A percentile compares a stretch with the other conserved stretches of the same genome.
Evolutionary conservation across 1,140 invertebrate genomes (phyloP).

Genomic region (Drosophila athabasca): DNA sequence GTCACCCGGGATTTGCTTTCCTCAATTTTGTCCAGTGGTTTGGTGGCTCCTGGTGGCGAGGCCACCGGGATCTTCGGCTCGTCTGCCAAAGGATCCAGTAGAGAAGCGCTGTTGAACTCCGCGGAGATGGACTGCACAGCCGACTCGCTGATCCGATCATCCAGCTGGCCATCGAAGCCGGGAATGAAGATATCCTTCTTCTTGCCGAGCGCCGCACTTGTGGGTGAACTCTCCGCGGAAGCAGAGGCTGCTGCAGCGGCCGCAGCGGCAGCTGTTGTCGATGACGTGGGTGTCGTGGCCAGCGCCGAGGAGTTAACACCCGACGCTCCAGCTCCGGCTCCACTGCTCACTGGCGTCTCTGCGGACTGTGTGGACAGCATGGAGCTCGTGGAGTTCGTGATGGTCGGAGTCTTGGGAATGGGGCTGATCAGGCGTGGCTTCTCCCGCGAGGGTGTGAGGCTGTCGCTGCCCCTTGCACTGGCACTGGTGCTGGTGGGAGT

Average conservation of each 20-base stretch:
- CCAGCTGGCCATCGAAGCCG: constrained; percentile 88
- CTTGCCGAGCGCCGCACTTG: constrained; percentile 42
- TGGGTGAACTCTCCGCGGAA: constrained; percentile 34
- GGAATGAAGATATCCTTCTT: constrained; percentile 88
- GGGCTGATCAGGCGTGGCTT: constrained; percentile 86
- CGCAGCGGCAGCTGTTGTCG: constrained; percentile 36
- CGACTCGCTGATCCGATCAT: constrained; percentile 90
- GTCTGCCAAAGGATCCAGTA: constrained; percentile 76
- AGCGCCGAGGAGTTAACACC: constrained; percentile 35
- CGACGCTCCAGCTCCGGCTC: background rate
- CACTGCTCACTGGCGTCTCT: constrained; percentile 61
- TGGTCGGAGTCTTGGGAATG: constrained; percentile 85
- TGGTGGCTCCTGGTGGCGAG: constrained; percentile 78
- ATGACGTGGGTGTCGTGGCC: constrained; percentile 71
- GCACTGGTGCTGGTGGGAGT: constrained; percentile 6
- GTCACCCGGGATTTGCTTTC: constrained; percentile 90
- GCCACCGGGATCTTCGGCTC: constrained; percentile 83
- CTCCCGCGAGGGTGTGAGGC: constrained; percentile 83
- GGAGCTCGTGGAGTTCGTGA: constrained; percentile 53
- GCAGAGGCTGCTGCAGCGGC: constrained; percentile 17
- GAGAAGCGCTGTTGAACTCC: constrained; percentile 83
- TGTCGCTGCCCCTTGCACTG: constrained; percentile 43
- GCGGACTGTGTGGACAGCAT: constrained; percentile 69
- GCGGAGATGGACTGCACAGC: constrained; percentile 90
- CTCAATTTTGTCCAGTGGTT: constrained; percentile 86